Conservation (phyloP, 2,888 invertebrate genomes). For the Drosophila tripunctata region DNA sequence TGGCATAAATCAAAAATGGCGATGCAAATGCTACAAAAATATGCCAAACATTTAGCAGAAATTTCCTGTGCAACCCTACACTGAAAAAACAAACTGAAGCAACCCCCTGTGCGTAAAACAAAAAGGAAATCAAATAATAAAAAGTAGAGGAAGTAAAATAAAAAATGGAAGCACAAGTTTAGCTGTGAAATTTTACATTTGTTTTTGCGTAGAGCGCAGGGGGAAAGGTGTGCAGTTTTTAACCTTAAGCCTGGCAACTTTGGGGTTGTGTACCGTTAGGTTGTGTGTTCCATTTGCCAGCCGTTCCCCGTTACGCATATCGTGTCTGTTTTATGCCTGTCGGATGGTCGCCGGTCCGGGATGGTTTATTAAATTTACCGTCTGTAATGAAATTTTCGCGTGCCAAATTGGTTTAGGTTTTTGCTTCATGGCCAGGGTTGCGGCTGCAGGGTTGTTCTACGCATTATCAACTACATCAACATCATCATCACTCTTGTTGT, state of each 20-base stretch:
- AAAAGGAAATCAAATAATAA: constrained; percentile 8
- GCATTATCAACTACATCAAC: constrained; percentile 31
- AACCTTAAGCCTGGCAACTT: constrained; percentile 34
- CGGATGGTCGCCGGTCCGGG: constrained; percentile 16
- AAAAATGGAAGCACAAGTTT: constrained; percentile 41
- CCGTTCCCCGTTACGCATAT: constrained; percentile 26
- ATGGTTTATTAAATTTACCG: constrained; percentile 71
- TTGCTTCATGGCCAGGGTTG: constrained; percentile 51
- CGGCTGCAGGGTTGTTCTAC: constrained; percentile 64
- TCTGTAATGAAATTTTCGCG: constrained; percentile 75
- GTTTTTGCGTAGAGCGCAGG: constrained; percentile 28
- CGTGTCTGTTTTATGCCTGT: constrained; percentile 1
- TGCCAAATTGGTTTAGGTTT: constrained; percentile 71
- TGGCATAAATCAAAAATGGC: constrained; percentile 78
- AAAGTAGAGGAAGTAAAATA: no score
- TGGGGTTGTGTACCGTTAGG: constrained; percentile 26
- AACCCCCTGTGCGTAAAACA: constrained; percentile 30
- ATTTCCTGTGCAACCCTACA: constrained; percentile 19
- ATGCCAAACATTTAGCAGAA: constrained; percentile 65
- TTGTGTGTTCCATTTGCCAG: constrained; percentile 33
- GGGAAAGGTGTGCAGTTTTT: constrained; percentile 24
- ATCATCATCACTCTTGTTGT: constrained; percentile 5
- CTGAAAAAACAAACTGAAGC: constrained; percentile 29
- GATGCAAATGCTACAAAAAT: constrained; percentile 71
- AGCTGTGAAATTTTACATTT: constrained; percentile 53